These are phyloP conservation scores for Chionis minor DNA, from an alignment of 2,113 vertebrate species.

Conservation along the genomic window DNA sequence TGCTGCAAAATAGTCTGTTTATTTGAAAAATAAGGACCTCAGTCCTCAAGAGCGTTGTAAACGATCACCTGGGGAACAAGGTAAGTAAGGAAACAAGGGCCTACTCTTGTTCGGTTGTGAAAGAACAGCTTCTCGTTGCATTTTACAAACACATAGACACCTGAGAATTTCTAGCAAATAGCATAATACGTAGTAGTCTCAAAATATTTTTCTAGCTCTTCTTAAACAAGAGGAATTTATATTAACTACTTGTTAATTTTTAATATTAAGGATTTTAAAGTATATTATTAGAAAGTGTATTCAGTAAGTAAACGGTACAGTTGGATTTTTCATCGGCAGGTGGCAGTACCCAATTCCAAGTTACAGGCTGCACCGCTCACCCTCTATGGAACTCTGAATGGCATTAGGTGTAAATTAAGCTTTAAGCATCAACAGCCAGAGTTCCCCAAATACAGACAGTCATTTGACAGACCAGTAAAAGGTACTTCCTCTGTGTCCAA, in stretches of 20 bases:
- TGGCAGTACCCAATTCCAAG: constrained; percentile 29
- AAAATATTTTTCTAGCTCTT: not conserved
- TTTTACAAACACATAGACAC: not conserved
- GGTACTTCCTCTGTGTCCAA: not conserved
- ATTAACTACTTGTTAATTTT: not conserved
- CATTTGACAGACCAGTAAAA: not conserved
- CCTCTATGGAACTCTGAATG: rapidly evolving
- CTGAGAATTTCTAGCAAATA: not conserved
- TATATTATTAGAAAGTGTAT: not conserved
- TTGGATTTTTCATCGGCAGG: constrained; percentile 36
- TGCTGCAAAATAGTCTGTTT: not conserved
- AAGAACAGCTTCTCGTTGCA: not conserved
- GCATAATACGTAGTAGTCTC: not conserved
- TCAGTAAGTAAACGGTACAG: not conserved
- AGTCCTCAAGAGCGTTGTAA: not conserved
- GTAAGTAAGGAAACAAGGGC: not conserved
- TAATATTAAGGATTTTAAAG: not conserved
- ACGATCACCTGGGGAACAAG: not conserved
- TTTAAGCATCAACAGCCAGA: not conserved
- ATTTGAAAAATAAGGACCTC: not conserved
- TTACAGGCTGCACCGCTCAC: not conserved
- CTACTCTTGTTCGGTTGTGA: not conserved
- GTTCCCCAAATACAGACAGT: not conserved
- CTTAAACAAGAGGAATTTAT: not conserved
- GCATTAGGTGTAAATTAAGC: not conserved